Base-by-base conservation (phyloP, 2,888 invertebrate species). In the Agonopterix subpropinquella region DNA sequence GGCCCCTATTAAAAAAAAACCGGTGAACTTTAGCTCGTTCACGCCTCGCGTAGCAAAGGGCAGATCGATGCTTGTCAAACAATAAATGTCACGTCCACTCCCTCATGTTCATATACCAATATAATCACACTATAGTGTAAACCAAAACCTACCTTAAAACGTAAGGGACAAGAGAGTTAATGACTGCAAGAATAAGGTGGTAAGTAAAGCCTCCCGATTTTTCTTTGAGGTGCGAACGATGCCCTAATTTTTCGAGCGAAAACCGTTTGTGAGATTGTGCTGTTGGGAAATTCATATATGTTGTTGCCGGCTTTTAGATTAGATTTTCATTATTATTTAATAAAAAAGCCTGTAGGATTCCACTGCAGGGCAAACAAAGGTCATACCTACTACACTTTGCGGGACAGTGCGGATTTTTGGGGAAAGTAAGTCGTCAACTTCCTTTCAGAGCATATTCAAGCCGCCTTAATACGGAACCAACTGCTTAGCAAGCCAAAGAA, bases 41-140 rank as follows among this genome's bases (percentile, higher is more conserved):
- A 80, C 84, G 83, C 81, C 73, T 82, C 77, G 82, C 74, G 78
- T 80, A 77, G 75, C 80, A 87, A 86, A 86, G 83, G 83, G 77
- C 86, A 87, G 86, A 87, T 87, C 87, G 87, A 88, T 88, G 82
- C 77, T 82, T 83, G 86, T 86, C 87, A 87, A 85, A 88, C 87
- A 87, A 88, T 87, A 86, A 88, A 88, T 87, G 87, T 85, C 87
- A 87, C 84, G 87, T 87, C 85, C 87, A 87, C 79, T 84, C 87
- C 87, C 86, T 81, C 72, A 81, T 77, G 76, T 65, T 79, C 78
- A 78, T 78, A 65, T 57, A 61, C 64, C 59, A 69, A 59, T 37
- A 54, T 61, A 7, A 28, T 28, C 5, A 28, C 28, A 28, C 5
- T 49, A 39, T 11, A 36, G 10, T 1, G n/a, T 28, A 1, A 1